Evolutionary conservation across 2,113 vertebrate species (phyloP), one percentile per base, ranked within the genome.

Genomic region (Leucopsar rothschildi): DNA sequence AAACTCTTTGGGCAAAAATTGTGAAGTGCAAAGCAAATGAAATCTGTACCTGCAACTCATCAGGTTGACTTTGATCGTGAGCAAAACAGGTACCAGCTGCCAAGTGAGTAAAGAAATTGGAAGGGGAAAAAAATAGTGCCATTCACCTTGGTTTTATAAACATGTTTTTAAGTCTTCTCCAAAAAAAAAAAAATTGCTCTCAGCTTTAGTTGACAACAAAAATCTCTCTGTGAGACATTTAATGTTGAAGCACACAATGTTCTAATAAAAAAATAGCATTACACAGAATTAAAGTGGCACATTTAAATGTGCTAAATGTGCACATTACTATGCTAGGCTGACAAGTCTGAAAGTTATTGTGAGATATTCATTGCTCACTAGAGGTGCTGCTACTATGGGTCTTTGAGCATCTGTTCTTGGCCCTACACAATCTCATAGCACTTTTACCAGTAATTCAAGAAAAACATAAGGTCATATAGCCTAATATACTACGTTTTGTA

Each of bases 221-320:
- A 68, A 59, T 17, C 5, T 80, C 50, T 75, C 69, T 35, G 45
- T 0, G 5, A 96, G 84, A 93, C 69, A 60, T 68, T 79, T 90
- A 82, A 72, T 53, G 70, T 87, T 85, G 90, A 90, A 89, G 92
- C 85, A 79, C 95, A 82, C 73, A 60, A 57, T 95, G 92, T 95
- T 91, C 92, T 93, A 96, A 95, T 94, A 93, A 95, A 94, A 95
- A 94, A 85, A 82, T 56, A 88, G 70, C 88, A 80, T 85, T 76
- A 63, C 78, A 79, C 50, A 80, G 92, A 94, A 94, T 94, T 86
- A 53, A 94, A 95, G 90, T 80, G 70, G 90, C 93, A 96, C 82
- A 80, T 94, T 95, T 86, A 81, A 81, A 94, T 57, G 81, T 56
- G 55, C 78, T 96, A 95, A 91, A 94, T 90, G 82, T 57, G 81